A percentile compares a stretch with the other conserved stretches of the same genome.
These are phyloP conservation scores for Antrozous pallidus DNA, from an alignment of 2,797 vertebrate species.

Conservation along the genomic window DNA sequence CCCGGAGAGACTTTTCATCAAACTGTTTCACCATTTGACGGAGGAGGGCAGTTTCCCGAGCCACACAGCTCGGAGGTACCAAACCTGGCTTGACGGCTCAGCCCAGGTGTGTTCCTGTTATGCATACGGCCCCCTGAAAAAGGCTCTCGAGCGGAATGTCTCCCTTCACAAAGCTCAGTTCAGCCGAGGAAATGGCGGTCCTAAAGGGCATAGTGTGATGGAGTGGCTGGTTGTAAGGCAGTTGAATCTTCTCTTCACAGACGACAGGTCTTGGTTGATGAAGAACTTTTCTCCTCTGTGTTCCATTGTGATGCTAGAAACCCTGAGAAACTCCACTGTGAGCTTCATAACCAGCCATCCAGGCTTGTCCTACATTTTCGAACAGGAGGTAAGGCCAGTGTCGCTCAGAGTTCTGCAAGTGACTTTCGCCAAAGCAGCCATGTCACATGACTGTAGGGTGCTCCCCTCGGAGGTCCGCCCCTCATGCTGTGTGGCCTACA, in stretches of 20 bases:
- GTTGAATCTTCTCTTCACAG: slow-evolving; percentile 76
- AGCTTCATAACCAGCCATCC: slow-evolving; percentile 88
- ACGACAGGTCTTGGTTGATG: slow-evolving; percentile 83
- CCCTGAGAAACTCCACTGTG: slow-evolving; percentile 87
- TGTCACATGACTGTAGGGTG: no score
- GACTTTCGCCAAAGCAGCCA: neutral
- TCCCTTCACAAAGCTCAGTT: neutral
- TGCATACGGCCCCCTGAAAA: neutral
- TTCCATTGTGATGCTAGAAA: slow-evolving; percentile 88
- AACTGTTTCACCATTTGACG: neutral
- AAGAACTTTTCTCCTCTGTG: slow-evolving; percentile 81
- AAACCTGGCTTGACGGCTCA: neutral
- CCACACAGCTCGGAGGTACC: neutral
- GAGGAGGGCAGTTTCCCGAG: neutral
- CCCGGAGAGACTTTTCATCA: neutral
- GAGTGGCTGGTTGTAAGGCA: neutral
- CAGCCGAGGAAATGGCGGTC: neutral
- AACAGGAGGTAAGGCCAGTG: slow-evolving; percentile 81
- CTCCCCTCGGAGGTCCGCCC: neutral
- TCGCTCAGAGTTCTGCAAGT: neutral
- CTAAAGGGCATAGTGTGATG: accelerated
- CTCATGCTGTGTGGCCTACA: accelerated
- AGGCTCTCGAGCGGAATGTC: neutral
- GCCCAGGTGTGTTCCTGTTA: neutral
- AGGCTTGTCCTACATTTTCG: slow-evolving; percentile 84